phyloP scores from a whole-genome alignment of 2,113 vertebrate species.

The human region DNA sequence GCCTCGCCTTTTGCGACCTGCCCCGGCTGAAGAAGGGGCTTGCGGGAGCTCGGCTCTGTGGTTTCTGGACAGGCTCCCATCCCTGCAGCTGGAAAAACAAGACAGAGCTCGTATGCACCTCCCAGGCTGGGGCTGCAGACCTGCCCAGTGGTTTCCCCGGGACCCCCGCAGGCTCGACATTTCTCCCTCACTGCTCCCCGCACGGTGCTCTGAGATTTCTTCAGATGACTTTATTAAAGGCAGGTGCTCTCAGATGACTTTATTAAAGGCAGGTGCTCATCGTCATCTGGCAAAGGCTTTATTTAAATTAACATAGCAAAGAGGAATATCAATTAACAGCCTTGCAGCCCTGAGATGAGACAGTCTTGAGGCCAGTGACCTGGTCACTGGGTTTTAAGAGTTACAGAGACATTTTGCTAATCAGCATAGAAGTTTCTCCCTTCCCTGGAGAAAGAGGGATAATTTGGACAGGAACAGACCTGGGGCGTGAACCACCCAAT shows the following conservation, averaged over 20 bases:
- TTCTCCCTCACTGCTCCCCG: not conserved
- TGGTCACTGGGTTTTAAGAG: conserved; percentile 71
- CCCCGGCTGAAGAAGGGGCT: not conserved
- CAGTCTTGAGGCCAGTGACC: conserved; percentile 10
- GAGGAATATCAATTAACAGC: conserved; percentile 72
- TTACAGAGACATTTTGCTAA: conserved; percentile 66
- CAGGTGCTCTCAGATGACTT: not conserved
- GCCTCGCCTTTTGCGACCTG: rapidly evolving
- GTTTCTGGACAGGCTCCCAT: not conserved
- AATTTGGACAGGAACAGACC: not conserved
- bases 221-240: not conserved
- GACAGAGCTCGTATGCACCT: not conserved
- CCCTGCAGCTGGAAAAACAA: not conserved
- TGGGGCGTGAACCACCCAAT: not conserved
- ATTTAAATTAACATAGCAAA: conserved; percentile 64
- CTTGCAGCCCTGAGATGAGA: conserved; percentile 51
- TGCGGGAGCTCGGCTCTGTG: not conserved
- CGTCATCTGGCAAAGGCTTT: conserved; percentile 13
- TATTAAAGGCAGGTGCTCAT: not conserved
- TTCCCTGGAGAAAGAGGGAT: not conserved
- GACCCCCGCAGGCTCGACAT: not conserved
- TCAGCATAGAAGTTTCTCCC: conserved; percentile 47
- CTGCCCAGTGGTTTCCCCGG: not conserved
- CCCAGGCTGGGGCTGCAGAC: not conserved
- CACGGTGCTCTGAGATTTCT: rapidly evolving